Percentiles rank a stretch among this genome's conserved stretches.
Evolutionary conservation across 2,888 invertebrate species (phyloP).

Genomic region (Coremacera marginata): DNA sequence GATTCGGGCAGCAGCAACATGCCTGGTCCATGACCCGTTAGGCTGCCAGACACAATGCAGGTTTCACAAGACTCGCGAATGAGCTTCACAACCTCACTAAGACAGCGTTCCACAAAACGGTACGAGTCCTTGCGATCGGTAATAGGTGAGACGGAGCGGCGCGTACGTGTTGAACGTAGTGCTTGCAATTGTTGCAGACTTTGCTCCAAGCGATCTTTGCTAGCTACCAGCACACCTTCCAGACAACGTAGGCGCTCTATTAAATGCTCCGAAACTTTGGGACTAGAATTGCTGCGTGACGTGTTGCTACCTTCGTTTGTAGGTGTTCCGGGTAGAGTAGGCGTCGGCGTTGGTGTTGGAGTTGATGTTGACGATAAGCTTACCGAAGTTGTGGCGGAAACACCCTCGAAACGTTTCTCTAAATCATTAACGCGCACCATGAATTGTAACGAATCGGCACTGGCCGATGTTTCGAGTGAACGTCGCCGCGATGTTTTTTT

Average conservation of each 20-base stretch:
- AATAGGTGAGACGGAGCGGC: slow-evolving; percentile 76
- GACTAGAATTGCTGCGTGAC: slow-evolving; percentile 52
- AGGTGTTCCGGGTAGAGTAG: slow-evolving; percentile 47
- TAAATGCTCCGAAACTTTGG: slow-evolving; percentile 72
- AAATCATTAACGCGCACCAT: slow-evolving; percentile 81
- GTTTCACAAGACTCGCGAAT: slow-evolving; percentile 74
- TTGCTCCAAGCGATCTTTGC: slow-evolving; percentile 78
- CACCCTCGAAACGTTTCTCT: slow-evolving; percentile 82
- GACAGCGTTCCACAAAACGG: slow-evolving; percentile 75
- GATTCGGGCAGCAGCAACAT: slow-evolving; percentile 69
- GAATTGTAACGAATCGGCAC: slow-evolving; percentile 81
- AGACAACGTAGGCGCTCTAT: slow-evolving; percentile 74
- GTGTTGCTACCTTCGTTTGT: slow-evolving; percentile 48
- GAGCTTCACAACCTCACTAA: slow-evolving; percentile 75
- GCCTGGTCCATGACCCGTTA: slow-evolving; percentile 45
- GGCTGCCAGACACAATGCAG: slow-evolving; percentile 71
- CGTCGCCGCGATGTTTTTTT: slow-evolving; percentile 70
- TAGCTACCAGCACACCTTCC: slow-evolving; percentile 75
- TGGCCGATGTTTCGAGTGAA: slow-evolving; percentile 82
- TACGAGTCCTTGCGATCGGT: slow-evolving; percentile 76
- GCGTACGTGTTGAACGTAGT: slow-evolving; percentile 74
- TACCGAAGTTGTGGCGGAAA: slow-evolving; percentile 55
- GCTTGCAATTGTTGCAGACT: slow-evolving; percentile 76
- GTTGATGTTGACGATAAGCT: slow-evolving; percentile 63
- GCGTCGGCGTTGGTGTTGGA: slow-evolving; percentile 48